Base-by-base conservation (phyloP, 2,797 vertebrate species). In the Eidolon dupreanum region DNA sequence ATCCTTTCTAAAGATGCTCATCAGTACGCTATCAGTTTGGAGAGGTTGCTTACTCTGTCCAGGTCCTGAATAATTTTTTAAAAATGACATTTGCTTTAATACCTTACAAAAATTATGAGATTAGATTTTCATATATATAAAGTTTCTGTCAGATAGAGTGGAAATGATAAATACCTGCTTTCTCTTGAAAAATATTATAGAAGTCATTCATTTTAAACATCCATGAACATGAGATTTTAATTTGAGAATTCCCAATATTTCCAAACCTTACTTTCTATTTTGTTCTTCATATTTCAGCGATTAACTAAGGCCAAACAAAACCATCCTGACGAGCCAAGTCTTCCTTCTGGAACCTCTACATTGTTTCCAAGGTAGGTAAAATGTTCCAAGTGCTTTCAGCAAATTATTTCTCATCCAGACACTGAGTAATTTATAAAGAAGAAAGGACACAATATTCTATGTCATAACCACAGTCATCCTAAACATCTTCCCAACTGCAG, bases 361-460 rank as follows among this genome's bases (percentile, higher is more conserved):
- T 57, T 79, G 8, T 5, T 93, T 97, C 79, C 92, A 88, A 95
- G 55, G n/a, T 57, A 78, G 46, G 65, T 55, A 26, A 96, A 90
- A 87, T 36, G 31, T 75, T 97, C 96, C 92, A 94, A 93, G 92
- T 49, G 16, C 88, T 97, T 93, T 96, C 92, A 95, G 65, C 66
- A 68, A 86, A 57, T 36, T 28, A 86, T 66, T 51, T 96, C 88
- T 97, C 74, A 95, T 86, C 61, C 51, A 46, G 7, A 33, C 12
- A 96, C 13, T 55, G 82, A 92, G 57, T 86, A 88, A 96, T 95
- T 3, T 0, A 94, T 97, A 97, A 93, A 71, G 70, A 63, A 85
- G 17, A 68, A 93, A 94, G 91, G 63, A 90, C 38, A 87, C 88
- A 95, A 77, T 10, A 3, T 94, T 89, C 71, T 57, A 33, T 89